phyloP scores from a whole-genome alignment of 35 echinoderm and acorn worm species.

The Hemicentrotus pulcherrimus region DNA sequence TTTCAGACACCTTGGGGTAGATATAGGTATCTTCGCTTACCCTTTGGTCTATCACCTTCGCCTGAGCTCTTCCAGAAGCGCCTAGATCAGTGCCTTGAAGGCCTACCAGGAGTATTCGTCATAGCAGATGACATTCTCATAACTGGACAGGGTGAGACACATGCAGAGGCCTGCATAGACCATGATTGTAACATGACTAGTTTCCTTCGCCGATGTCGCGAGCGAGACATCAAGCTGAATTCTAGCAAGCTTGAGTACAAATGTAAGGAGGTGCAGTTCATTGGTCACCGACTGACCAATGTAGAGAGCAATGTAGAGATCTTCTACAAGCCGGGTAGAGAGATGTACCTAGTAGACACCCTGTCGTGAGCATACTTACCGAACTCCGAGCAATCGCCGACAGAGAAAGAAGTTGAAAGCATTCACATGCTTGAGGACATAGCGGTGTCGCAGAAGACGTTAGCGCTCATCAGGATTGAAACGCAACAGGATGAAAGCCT shows the following conservation, averaged over 20 bases:
- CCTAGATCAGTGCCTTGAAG: slow-evolving; percentile 59
- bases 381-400: slow-evolving; percentile 40
- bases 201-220: neutral
- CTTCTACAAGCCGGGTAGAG: slow-evolving; percentile 60
- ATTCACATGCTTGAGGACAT: too few relatives aligned
- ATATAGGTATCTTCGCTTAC: too few relatives aligned
- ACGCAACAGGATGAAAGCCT: too few relatives aligned
- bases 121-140: slow-evolving; percentile 73
- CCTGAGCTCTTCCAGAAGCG: too few relatives aligned
- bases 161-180: slow-evolving; percentile 46
- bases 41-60: too few relatives aligned
- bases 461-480: too few relatives aligned
- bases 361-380: slow-evolving; percentile 61
- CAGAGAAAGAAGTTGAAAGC: slow-evolving; percentile 52
- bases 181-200: slow-evolving; percentile 60
- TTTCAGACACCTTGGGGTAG: too few relatives aligned
- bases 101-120: slow-evolving; percentile 23
- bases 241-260: slow-evolving; percentile 66
- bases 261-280: slow-evolving; percentile 43
- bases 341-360: slow-evolving; percentile 69
- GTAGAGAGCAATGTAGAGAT: slow-evolving; percentile 69
- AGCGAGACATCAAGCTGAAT: slow-evolving; percentile 65
- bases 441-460: too few relatives aligned
- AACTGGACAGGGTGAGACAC: slow-evolving; percentile 59
- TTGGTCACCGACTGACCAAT: slow-evolving; percentile 39